phyloP scores from a whole-genome alignment of 1,140 invertebrate genomes.

The Heliconius melpomene region DNA sequence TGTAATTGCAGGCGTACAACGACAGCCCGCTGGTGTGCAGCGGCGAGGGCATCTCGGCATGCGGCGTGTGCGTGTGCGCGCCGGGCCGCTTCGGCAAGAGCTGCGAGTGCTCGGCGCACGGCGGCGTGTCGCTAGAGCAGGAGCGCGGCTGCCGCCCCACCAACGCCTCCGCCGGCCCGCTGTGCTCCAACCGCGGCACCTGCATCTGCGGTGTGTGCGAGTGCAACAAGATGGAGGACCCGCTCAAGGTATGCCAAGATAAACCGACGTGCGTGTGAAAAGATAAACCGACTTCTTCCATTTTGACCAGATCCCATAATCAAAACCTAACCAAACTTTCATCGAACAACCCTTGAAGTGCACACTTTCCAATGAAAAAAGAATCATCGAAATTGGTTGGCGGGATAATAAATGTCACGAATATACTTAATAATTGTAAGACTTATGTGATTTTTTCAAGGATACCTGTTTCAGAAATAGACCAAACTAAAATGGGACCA shows the following conservation, averaged over 20 bases:
- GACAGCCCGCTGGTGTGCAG: conserved; percentile 83
- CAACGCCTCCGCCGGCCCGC: conserved; percentile 85
- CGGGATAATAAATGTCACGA: too few relatives aligned
- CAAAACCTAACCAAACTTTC: too few relatives aligned
- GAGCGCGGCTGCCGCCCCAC: conserved; percentile 87
- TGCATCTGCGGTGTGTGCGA: conserved; percentile 92
- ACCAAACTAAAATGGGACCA: too few relatives aligned
- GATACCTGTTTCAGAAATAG: too few relatives aligned
- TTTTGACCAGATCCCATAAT: too few relatives aligned
- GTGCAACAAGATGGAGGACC: conserved; percentile 82
- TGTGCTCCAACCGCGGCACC: conserved; percentile 88
- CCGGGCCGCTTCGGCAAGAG: conserved; percentile 89
- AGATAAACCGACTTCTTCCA: too few relatives aligned
- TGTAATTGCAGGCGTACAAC: conserved; percentile 59
- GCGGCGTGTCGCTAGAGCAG: conserved; percentile 76
- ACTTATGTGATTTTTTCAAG: too few relatives aligned
- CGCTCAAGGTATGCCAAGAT: conserved; percentile 55
- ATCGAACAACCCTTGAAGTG: too few relatives aligned
- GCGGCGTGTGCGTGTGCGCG: conserved; percentile 94
- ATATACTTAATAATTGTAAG: too few relatives aligned
- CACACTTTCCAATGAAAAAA: too few relatives aligned
- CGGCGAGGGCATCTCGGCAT: conserved; percentile 86
- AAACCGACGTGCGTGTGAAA: too few relatives aligned
- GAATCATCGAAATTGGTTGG: too few relatives aligned
- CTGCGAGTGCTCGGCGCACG: conserved; percentile 91